A percentile compares a stretch with the other conserved stretches of the same genome.
Conservation (phyloP, 92 coral and sea anemone genomes). For the Phenganax subtilis region DNA sequence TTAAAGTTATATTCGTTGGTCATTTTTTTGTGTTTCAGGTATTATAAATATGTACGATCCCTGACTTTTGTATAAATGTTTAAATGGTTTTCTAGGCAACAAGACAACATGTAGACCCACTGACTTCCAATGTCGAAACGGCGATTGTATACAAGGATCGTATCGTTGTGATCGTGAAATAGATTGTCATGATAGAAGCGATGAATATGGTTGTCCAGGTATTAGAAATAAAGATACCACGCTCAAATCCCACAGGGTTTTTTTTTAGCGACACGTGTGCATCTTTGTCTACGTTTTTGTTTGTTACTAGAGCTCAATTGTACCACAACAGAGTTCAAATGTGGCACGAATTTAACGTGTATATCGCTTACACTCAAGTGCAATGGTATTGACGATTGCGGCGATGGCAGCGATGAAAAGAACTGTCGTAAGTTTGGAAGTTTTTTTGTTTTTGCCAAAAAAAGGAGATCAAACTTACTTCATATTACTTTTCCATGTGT, state of each 20-base stretch:
- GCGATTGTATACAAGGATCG: slow-evolving; percentile 60
- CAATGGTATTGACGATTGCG: slow-evolving; percentile 20
- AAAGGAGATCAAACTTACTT: too few species aligned
- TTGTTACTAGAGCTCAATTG: slow-evolving; percentile 7
- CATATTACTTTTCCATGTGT: too few species aligned
- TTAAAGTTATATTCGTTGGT: not conserved
- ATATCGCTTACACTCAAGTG: slow-evolving; percentile 16
- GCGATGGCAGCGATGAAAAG: slow-evolving; percentile 28
- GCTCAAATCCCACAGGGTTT: too few species aligned
- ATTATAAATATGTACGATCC: not conserved
- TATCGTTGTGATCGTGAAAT: slow-evolving; percentile 49
- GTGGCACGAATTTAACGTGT: slow-evolving; percentile 27
- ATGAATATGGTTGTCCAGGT: slow-evolving; percentile 38
- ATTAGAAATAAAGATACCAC: not conserved
- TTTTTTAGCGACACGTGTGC: not conserved
- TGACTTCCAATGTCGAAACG: slow-evolving; percentile 68
- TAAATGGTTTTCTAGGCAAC: not conserved
- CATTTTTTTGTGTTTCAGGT: not conserved
- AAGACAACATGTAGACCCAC: slow-evolving; percentile 26
- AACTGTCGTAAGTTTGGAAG: slow-evolving; percentile 24
- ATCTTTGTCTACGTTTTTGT: not conserved
- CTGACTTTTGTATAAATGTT: not conserved
- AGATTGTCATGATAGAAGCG: slow-evolving; percentile 65
- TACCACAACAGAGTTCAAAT: slow-evolving; percentile 6
- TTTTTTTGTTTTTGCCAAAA: not conserved